Evolutionary conservation across 2,797 vertebrate genomes (phyloP).

Genomic region (Ctenosaura bakeri): DNA sequence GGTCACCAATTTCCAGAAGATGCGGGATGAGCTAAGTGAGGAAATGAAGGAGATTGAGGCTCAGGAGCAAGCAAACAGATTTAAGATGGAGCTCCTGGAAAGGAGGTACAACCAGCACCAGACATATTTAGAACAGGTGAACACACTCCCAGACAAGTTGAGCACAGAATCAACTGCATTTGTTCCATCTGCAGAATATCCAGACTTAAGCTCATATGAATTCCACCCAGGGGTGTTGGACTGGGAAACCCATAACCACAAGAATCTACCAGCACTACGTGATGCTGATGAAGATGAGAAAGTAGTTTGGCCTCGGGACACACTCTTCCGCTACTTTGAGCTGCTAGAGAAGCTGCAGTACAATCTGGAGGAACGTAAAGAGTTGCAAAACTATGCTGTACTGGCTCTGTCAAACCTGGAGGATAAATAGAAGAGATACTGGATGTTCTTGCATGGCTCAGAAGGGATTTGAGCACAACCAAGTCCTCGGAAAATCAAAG

Average conservation of each 20-base stretch:
- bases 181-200: background rate
- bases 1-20: slow-evolving; percentile 80
- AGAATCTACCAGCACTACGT: slow-evolving; percentile 74
- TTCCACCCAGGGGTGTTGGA: slow-evolving; percentile 21
- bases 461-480: too few relatives aligned
- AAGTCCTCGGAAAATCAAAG: too few relatives aligned
- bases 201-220: accelerated
- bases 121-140: accelerated
- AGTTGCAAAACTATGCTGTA: slow-evolving; percentile 72
- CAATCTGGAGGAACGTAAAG: slow-evolving; percentile 73
- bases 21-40: slow-evolving; percentile 73
- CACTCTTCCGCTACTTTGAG: slow-evolving; percentile 76
- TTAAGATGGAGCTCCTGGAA: slow-evolving; percentile 76
- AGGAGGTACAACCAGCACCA: slow-evolving; percentile 11
- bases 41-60: slow-evolving; percentile 73
- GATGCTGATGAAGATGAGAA: slow-evolving; percentile 68
- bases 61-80: slow-evolving; percentile 73
- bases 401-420: slow-evolving; percentile 69
- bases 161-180: background rate
- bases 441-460: too few relatives aligned
- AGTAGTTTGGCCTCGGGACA: slow-evolving; percentile 77
- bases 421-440: slow-evolving; percentile 57
- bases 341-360: slow-evolving; percentile 76
- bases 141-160: background rate
- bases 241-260: slow-evolving; percentile 77